These are phyloP conservation scores for Trichosurus vulpecula DNA, from an alignment of 2,797 vertebrate species.

Conservation along the genomic window DNA sequence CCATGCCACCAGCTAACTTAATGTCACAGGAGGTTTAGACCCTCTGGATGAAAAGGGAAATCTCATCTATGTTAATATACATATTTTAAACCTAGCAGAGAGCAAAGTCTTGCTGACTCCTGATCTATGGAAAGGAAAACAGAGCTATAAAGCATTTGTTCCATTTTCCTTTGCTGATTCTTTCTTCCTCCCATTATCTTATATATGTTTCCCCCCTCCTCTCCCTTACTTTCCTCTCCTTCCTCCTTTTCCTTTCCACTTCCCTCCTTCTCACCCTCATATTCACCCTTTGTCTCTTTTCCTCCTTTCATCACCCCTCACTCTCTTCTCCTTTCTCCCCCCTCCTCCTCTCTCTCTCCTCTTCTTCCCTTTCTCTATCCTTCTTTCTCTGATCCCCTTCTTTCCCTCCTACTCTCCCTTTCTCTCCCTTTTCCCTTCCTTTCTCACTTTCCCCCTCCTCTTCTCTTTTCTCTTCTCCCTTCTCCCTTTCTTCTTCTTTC, in stretches of 20 bases:
- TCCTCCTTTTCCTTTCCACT: too few relatives aligned
- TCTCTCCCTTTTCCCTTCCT: too few relatives aligned
- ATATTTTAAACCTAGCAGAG: background rate
- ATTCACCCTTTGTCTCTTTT: too few relatives aligned
- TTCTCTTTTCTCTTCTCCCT: background rate
- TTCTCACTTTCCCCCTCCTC: background rate
- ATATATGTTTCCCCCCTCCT: too few relatives aligned
- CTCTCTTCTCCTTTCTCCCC: background rate
- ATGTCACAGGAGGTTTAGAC: background rate
- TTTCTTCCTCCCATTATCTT: background rate
- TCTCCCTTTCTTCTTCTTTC: too few relatives aligned
- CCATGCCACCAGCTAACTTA: background rate
- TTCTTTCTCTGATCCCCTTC: too few relatives aligned
- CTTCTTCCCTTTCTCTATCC: too few relatives aligned
- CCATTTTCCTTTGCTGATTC: background rate
- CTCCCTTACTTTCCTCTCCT: too few relatives aligned
- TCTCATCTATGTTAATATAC: too few relatives aligned
- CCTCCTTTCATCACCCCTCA: background rate
- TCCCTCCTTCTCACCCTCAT: too few relatives aligned
- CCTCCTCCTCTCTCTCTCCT: too few relatives aligned
- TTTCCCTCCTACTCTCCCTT: too few relatives aligned
- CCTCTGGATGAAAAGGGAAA: background rate
- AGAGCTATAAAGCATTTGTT: background rate
- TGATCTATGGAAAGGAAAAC: background rate
- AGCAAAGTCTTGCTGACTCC: background rate